Base-by-base conservation (phyloP, 2,797 vertebrate genomes). In the Tauraco hartlaubi region DNA sequence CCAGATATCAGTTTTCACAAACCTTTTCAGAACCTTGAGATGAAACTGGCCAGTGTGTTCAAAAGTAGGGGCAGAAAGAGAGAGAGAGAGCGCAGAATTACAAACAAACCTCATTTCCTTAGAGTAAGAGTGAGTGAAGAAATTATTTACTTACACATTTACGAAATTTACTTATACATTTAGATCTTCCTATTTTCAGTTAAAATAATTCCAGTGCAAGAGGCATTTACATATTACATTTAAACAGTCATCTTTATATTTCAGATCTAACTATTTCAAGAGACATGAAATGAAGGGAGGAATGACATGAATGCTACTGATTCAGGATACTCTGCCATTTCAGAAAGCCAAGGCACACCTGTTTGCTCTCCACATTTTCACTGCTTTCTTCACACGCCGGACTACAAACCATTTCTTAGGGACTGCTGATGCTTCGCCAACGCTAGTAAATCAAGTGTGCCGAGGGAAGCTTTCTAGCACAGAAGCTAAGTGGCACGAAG, bases 401-500 rank as follows among this genome's bases (percentile, higher is more conserved):
- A 35, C 54, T 72, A 71, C 18, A 77, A 63, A 74, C 13, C 11
- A 37, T 29, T 80, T 39, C 52, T 85, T 15, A 61, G 33, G 35
- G 44, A 14, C 43, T n/a, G 33, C 9, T 44, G 71, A 14, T 67
- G 31, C 58, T 92, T 68, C 85, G 41, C 44, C 71, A 69, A 8
- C 15, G 6, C 18, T 25, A 61, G 33, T 19, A 67, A 59, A 61
- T 28, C 22, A 56, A 44, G 22, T 0, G 0, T 35, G 37, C 37
- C 0, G 0, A 58, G 59, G 64, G 21, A 41, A 78, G 44, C 26
- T 61, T 73, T 55, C 75, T 51, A 82, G 43, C 55, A 18, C 58
- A 62, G 44, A 85, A 76, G 46, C 44, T n/a, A 11, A 85, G 48
- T 1, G 2, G 39, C 7, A 4, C 1, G 10, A 56, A 85, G 77